Conservation (phyloP, 2,113 vertebrate genomes). For the Pelvicachromis taeniatus region DNA sequence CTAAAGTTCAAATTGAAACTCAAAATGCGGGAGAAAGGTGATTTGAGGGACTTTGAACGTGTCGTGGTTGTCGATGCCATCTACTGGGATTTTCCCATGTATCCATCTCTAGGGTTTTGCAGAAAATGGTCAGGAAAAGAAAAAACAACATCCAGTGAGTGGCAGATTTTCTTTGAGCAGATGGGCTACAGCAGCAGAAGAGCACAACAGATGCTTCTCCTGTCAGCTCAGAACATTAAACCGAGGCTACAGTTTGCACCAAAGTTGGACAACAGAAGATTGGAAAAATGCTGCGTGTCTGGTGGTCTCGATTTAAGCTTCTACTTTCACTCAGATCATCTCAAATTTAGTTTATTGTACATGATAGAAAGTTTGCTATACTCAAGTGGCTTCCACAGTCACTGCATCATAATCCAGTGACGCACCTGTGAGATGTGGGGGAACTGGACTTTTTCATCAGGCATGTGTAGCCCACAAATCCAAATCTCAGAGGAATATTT, state of each 20-base stretch:
- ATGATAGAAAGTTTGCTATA: background rate
- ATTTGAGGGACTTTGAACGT: background rate
- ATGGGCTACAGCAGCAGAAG: background rate
- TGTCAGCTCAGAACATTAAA: background rate
- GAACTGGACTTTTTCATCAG: background rate
- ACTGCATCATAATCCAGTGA: background rate
- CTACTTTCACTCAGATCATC: accelerated
- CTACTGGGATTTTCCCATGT: background rate
- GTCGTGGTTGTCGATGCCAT: background rate
- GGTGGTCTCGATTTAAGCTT: background rate
- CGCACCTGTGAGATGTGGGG: background rate
- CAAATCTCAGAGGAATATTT: background rate
- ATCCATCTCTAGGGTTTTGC: background rate
- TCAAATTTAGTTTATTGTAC: background rate
- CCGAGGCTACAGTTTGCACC: background rate
- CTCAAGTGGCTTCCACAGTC: background rate
- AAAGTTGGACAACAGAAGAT: background rate
- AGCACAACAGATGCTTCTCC: background rate
- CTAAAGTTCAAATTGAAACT: background rate
- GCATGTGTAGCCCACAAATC: background rate
- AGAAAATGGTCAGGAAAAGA: accelerated
- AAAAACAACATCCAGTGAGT: background rate
- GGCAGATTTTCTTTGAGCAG: background rate
- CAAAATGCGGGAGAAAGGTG: background rate
- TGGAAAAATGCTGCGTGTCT: background rate